Evolutionary conservation across 2,888 invertebrate genomes (phyloP), one percentile per base, ranked within the genome.

Genomic region (Vannuccia rotundouncinata): DNA sequence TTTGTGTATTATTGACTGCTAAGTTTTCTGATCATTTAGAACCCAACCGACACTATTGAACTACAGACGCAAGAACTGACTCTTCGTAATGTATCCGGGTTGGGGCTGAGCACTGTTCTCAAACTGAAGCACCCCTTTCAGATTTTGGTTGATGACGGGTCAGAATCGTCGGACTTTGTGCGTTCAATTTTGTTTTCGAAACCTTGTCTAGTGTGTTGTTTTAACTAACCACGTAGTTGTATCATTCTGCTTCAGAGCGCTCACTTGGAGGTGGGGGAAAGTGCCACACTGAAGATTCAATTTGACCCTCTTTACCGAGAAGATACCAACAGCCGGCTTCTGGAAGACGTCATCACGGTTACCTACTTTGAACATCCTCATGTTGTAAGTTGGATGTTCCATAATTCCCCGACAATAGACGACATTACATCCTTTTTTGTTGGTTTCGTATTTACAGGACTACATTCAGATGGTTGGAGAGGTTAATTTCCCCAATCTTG

Each of bases 401-500:
- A n/a, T n/a, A n/a, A 29, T 79, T 66, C n/a, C n/a, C n/a, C n/a
- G n/a, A n/a, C n/a, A n/a, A n/a, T n/a, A n/a, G n/a, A n/a, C n/a
- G n/a, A n/a, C n/a, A n/a, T n/a, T n/a, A n/a, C n/a, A n/a, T n/a
- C n/a, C n/a, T n/a, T n/a, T n/a, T n/a, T n/a, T n/a, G n/a, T n/a
- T n/a, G n/a, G n/a, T n/a, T n/a, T n/a, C n/a, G n/a, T 81, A 22
- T 29, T 59, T 73, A 28, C 45, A 92, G 92, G 92, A 92, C 84
- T 89, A 89, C 81, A 89, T 93, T 76, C 90, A 90, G 82, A 85
- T 93, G 73, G 87, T 87, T 74, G 92, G 91, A 31, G 90, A 90
- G 85, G 90, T 92, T 0, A 91, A 92, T 87, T 92, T 91, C 85
- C 92, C 93, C 0, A 92, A 92, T 84, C 85, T 93, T 77, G 88